Evolutionary conservation across 2,888 invertebrate species (phyloP).

Genomic region (Aromia moschata): DNA sequence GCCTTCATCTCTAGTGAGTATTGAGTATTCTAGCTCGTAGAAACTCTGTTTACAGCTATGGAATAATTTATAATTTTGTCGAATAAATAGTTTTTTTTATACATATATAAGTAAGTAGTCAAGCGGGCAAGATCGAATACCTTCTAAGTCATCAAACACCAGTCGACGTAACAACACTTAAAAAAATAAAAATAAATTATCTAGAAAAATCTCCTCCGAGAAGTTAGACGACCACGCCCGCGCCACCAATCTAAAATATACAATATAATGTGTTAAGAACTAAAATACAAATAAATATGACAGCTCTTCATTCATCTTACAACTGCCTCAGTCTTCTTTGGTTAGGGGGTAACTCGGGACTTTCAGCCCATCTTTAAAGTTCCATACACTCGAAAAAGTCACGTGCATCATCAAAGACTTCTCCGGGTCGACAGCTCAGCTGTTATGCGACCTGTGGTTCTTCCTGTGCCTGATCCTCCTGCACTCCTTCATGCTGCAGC

Average conservation of each 20-base stretch:
- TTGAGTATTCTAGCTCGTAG: constrained; percentile 51
- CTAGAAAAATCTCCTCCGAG: constrained; percentile 29
- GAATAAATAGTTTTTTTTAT: constrained; percentile 43
- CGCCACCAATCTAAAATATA: constrained; percentile 19
- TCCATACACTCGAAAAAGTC: constrained; percentile 35
- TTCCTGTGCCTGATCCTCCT: constrained; percentile 49
- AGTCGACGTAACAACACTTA: constrained; percentile 32
- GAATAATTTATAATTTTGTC: constrained; percentile 53
- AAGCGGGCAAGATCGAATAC: neutral
- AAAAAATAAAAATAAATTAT: constrained; percentile 44
- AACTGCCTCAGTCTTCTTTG: constrained; percentile 68
- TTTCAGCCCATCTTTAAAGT: constrained; percentile 42
- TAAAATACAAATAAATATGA: constrained; percentile 54
- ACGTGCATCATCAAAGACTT: constrained; percentile 8
- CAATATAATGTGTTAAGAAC: constrained; percentile 23
- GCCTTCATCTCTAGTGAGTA: constrained; percentile 62
- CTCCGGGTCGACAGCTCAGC: constrained; percentile 23
- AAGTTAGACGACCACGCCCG: constrained; percentile 9
- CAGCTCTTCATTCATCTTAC: constrained; percentile 51
- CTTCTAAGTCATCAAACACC: constrained; percentile 8
- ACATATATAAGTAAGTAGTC: neutral
- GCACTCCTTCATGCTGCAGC: constrained; percentile 58
- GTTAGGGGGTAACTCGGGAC: constrained; percentile 65
- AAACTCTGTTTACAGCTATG: constrained; percentile 51
- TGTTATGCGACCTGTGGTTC: constrained; percentile 36